Evolutionary conservation across 2,888 invertebrate species (phyloP).

Genomic region (Magallana nippona): DNA sequence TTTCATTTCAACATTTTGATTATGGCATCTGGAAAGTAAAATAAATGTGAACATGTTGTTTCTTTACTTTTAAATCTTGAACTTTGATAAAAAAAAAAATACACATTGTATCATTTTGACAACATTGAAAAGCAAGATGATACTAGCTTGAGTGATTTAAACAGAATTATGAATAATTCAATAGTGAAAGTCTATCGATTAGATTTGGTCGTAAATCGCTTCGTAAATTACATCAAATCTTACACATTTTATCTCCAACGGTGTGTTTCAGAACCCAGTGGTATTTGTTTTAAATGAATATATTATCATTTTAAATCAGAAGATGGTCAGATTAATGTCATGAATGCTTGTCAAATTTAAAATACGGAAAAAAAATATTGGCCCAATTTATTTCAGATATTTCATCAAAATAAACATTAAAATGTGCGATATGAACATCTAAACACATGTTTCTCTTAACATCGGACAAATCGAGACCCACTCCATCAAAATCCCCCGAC

Average conservation of each 20-base stretch:
- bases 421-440: neutral
- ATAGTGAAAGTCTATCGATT: neutral
- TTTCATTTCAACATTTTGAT: too few relatives aligned
- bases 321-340: constrained; percentile 8
- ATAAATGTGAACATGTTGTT: too few relatives aligned
- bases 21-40: too few relatives aligned
- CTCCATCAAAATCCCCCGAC: neutral
- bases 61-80: too few relatives aligned
- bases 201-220: constrained; percentile 20
- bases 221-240: constrained; percentile 11
- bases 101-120: neutral
- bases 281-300: constrained; percentile 29
- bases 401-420: constrained; percentile 25
- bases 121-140: neutral
- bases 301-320: constrained; percentile 31
- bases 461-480: neutral
- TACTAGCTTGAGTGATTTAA: neutral
- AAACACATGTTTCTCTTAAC: neutral
- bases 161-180: constrained; percentile 14
- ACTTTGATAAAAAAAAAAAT: neutral
- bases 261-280: neutral
- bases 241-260: constrained; percentile 10
- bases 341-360: constrained; percentile 16
- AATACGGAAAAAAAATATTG: neutral
- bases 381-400: constrained; percentile 14